Evolutionary conservation across 2,888 invertebrate species (phyloP).

Genomic region (Tanypteryx hageni): DNA sequence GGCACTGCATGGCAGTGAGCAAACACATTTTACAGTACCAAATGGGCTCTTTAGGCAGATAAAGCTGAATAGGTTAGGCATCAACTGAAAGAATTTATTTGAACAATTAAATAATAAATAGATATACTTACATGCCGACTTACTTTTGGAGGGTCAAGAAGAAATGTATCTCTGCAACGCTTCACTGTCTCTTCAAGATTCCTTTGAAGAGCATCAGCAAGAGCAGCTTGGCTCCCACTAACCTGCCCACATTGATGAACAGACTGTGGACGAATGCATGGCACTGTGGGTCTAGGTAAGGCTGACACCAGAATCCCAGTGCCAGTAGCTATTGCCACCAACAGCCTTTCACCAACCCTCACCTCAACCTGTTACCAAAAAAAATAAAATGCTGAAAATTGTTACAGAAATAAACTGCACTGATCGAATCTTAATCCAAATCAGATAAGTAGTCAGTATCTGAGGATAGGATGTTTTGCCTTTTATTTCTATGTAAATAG

Average conservation of each 20-base stretch:
- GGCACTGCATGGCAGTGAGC: too few species aligned
- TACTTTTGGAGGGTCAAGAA: conserved; percentile 76
- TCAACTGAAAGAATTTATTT: too few species aligned
- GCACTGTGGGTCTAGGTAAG: conserved; percentile 85
- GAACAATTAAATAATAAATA: too few species aligned
- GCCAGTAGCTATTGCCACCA: conserved; percentile 92
- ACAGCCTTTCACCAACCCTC: conserved; percentile 90
- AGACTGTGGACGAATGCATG: conserved; percentile 77
- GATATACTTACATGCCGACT: conserved; percentile 66
- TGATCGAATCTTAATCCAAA: not conserved
- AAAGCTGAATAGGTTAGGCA: too few species aligned
- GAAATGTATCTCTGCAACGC: conserved; percentile 84
- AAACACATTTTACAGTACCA: too few species aligned
- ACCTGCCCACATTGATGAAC: conserved; percentile 79
- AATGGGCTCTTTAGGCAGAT: too few species aligned
- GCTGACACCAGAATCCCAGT: conserved; percentile 89
- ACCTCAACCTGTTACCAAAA: conserved; percentile 79
- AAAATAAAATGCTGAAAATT: not conserved
- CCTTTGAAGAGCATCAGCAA: conserved; percentile 82
- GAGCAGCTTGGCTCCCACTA: conserved; percentile 81
- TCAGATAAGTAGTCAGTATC: not conserved
- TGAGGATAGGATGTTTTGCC: not conserved
- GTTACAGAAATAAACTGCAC: not conserved
- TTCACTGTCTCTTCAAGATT: conserved; percentile 83
- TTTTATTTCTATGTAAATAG: not conserved